Conservation (phyloP, 2,113 vertebrate genomes). For the Progne subis region DNA sequence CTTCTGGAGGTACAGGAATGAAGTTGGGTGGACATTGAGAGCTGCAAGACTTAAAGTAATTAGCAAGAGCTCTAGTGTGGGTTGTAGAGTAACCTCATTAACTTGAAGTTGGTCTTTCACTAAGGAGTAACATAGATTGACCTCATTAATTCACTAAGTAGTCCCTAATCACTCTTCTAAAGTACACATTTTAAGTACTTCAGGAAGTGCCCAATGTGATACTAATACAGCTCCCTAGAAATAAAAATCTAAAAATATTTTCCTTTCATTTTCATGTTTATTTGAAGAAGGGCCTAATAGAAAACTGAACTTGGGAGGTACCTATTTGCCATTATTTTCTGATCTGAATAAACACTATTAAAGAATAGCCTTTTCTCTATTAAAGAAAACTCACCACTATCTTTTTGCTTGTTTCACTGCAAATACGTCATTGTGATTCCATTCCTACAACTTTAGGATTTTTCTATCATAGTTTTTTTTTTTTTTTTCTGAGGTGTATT, state of each 20-base stretch:
- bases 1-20: background rate
- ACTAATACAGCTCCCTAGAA: background rate
- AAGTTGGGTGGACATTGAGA: background rate
- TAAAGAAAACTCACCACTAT: background rate
- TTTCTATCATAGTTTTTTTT: background rate
- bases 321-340: background rate
- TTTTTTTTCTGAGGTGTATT: background rate
- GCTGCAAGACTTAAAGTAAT: background rate
- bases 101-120: background rate
- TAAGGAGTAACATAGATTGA: background rate
- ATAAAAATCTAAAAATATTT: background rate
- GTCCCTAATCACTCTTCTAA: background rate
- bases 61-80: background rate
- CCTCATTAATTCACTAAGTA: slow-evolving; percentile 6
- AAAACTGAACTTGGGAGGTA: background rate
- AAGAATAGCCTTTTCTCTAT: background rate
- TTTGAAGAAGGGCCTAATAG: background rate
- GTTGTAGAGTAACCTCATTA: background rate
- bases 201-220: background rate
- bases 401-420: background rate
- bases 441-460: rapidly evolving
- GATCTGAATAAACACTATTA: background rate
- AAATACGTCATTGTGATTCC: background rate
- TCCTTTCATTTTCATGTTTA: background rate
- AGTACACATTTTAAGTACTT: background rate